These are phyloP conservation scores for Heliothis subflexa DNA, from an alignment of 1,140 invertebrate genomes.

Conservation along the genomic window DNA sequence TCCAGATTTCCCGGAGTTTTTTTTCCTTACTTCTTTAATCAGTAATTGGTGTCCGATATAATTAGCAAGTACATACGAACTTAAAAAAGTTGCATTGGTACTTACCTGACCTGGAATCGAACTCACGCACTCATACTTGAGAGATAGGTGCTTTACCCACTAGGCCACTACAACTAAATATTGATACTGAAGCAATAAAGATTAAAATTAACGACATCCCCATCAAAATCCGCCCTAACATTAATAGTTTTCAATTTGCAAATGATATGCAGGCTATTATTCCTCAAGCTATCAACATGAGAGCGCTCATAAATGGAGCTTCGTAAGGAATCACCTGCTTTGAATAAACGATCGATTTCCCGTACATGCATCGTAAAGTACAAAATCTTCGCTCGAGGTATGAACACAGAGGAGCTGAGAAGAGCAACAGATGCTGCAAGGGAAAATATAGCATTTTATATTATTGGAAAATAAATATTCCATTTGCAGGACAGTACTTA, in stretches of 20 bases:
- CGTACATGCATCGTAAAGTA: conserved; percentile 62
- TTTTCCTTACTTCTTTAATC: too few species aligned
- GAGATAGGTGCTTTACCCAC: too few species aligned
- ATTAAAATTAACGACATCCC: background rate
- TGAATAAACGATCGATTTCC: conserved; percentile 71
- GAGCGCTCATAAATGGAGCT: conserved; percentile 63
- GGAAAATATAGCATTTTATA: background rate
- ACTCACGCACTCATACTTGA: too few species aligned
- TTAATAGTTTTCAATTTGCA: conserved; percentile 56
- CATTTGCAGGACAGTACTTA: too few species aligned
- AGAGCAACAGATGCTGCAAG: background rate
- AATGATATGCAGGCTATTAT: conserved; percentile 50
- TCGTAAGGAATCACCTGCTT: conserved; percentile 64
- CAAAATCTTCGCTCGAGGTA: conserved; percentile 50
- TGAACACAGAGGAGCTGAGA: background rate
- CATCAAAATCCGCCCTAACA: background rate
- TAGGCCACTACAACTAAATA: too few species aligned
- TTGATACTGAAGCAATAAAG: background rate
- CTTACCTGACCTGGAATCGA: too few species aligned
- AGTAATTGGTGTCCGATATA: too few species aligned
- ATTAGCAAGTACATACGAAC: too few species aligned
- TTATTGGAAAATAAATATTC: too few species aligned
- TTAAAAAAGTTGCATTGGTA: too few species aligned
- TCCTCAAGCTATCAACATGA: conserved; percentile 48
- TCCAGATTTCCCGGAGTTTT: too few species aligned